A percentile compares a stretch with the other conserved stretches of the same genome.
Evolutionary conservation across 2,113 vertebrate genomes (phyloP).

Genomic region (Thalassoma bifasciatum): DNA sequence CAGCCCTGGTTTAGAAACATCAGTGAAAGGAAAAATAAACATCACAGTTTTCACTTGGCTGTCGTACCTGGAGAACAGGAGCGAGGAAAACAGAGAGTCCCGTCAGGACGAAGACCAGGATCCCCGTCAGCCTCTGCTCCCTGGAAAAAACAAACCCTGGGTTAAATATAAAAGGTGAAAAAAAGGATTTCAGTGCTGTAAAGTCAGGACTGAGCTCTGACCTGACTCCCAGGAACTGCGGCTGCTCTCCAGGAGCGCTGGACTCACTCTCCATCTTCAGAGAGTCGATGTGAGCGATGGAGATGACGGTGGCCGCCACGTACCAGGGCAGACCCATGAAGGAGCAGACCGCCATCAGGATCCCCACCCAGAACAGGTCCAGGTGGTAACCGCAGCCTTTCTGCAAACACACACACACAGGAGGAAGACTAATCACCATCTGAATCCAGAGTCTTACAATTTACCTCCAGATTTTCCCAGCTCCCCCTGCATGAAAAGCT

Average conservation of each 20-base stretch:
- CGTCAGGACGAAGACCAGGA: conserved; percentile 92
- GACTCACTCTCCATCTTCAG: conserved; percentile 98
- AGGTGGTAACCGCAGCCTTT: conserved; percentile 96
- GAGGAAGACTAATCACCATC: neutral
- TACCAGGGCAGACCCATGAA: conserved; percentile 98
- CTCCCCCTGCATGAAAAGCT: too few species aligned
- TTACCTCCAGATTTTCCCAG: too few species aligned
- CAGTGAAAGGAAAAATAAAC: neutral
- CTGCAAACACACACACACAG: conserved; percentile 73
- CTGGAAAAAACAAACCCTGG: conserved; percentile 55
- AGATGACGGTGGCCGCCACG: conserved; percentile 97
- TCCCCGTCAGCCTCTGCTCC: conserved; percentile 92
- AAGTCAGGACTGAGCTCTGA: conserved; percentile 61
- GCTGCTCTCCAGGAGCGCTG: conserved; percentile 96
- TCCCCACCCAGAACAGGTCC: conserved; percentile 96
- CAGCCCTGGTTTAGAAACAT: too few species aligned
- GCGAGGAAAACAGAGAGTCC: conserved; percentile 95
- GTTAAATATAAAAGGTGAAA: too few species aligned
- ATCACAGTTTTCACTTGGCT: rapidly evolving
- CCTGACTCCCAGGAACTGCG: conserved; percentile 97
- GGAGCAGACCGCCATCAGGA: conserved; percentile 94
- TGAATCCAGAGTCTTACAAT: too few species aligned
- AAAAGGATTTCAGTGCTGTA: too few species aligned
- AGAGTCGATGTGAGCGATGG: conserved; percentile 98
- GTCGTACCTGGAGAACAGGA: conserved; percentile 90